A percentile compares a stretch with the other conserved stretches of the same genome.
Evolutionary conservation across 2,113 vertebrate genomes (phyloP).

Genomic region (Panurus biarmicus): DNA sequence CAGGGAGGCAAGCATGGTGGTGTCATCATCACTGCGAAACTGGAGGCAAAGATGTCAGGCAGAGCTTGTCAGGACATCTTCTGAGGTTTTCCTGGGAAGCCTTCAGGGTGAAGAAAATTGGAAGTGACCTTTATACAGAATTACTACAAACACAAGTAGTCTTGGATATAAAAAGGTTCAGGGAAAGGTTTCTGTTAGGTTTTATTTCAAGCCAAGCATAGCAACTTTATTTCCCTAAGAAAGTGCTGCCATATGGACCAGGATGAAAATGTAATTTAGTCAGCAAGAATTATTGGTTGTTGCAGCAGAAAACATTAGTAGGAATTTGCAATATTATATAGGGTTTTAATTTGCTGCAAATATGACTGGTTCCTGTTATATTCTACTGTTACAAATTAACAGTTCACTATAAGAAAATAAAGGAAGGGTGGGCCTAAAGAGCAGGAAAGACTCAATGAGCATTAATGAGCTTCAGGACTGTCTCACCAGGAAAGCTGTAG

Average conservation of each 20-base stretch:
- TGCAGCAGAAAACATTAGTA: neutral
- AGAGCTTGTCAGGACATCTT: conserved; percentile 36
- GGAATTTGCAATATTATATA: neutral
- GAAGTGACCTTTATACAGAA: conserved; percentile 45
- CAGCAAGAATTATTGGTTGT: neutral
- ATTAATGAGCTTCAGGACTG: neutral
- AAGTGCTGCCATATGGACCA: neutral
- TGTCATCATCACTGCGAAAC: conserved; percentile 27
- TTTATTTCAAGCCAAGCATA: conserved; percentile 26
- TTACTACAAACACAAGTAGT: neutral
- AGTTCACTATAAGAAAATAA: conserved; percentile 8
- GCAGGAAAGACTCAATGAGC: neutral
- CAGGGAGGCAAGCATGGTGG: neutral
- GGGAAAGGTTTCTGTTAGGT: conserved; percentile 5
- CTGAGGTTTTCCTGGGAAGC: conserved; percentile 45
- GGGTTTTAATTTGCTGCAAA: neutral
- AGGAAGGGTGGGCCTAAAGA: conserved; percentile 40
- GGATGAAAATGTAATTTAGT: neutral
- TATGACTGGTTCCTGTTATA: neutral
- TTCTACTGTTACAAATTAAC: neutral
- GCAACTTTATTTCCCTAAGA: conserved; percentile 11
- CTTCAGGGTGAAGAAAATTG: conserved; percentile 42
- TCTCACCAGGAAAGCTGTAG: neutral
- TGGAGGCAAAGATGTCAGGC: neutral
- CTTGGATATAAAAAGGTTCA: conserved; percentile 33